phyloP scores from a whole-genome alignment of 92 coral and sea anemone species.

The Muricea muricata region DNA sequence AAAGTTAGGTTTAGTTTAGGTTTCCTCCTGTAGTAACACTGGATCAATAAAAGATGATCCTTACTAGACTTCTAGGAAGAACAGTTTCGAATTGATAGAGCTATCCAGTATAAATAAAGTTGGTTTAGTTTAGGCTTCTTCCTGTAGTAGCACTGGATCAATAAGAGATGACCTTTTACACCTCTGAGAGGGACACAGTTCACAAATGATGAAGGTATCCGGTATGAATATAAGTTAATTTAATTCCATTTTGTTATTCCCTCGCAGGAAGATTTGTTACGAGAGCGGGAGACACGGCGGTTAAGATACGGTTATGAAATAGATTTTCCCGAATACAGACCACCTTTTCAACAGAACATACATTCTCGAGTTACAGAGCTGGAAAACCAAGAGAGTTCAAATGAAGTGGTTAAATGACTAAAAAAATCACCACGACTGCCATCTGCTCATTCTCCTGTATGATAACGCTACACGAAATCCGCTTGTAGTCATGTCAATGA shows the following conservation, averaged over 20 bases:
- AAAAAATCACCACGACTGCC: background rate
- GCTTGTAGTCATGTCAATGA: background rate
- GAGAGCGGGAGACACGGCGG: slow-evolving; percentile 81
- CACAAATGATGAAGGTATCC: too few species aligned
- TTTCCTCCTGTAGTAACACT: too few species aligned
- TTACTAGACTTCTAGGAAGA: too few species aligned
- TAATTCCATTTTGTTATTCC: background rate
- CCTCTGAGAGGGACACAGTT: too few species aligned
- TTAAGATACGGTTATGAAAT: slow-evolving; percentile 86
- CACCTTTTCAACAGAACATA: slow-evolving; percentile 91
- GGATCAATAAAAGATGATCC: too few species aligned
- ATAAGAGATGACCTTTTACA: too few species aligned
- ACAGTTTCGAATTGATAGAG: background rate
- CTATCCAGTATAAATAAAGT: background rate
- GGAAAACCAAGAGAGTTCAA: slow-evolving; percentile 75
- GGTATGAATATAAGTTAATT: too few species aligned
- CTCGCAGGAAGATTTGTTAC: slow-evolving; percentile 83
- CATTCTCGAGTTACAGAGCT: slow-evolving; percentile 74
- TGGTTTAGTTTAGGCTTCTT: background rate
- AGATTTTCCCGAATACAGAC: slow-evolving; percentile 91
- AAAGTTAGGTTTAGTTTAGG: too few species aligned
- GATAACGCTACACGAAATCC: background rate
- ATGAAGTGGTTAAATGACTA: background rate
- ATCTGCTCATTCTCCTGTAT: background rate
- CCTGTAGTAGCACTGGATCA: background rate